Evolutionary conservation across 2,797 vertebrate species (phyloP).

Genomic region (Vespertilio murinus): DNA sequence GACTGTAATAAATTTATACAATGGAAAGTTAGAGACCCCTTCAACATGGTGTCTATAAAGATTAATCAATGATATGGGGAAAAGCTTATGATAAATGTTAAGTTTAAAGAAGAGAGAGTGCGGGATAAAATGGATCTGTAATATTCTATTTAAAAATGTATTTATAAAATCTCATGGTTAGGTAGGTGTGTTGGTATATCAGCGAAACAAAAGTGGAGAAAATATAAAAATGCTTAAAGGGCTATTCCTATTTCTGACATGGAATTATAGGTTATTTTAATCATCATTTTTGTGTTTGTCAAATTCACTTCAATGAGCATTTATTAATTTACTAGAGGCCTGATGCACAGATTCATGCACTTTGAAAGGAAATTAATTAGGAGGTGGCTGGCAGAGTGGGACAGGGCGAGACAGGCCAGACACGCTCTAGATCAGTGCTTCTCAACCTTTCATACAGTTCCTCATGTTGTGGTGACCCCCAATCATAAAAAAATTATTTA

Average conservation of each 20-base stretch:
- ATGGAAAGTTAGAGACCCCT: neutral
- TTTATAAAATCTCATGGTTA: neutral
- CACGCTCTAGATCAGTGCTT: too few relatives aligned
- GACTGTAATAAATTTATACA: neutral
- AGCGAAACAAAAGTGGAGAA: neutral
- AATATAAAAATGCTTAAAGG: neutral
- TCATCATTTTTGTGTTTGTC: neutral
- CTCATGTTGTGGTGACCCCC: too few relatives aligned
- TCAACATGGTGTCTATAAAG: neutral
- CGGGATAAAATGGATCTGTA: neutral
- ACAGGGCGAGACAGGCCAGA: too few relatives aligned
- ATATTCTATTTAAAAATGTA: neutral
- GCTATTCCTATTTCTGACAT: conserved; percentile 14
- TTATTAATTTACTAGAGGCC: neutral
- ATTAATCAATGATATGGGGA: neutral
- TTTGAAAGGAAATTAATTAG: too few relatives aligned
- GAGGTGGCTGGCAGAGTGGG: too few relatives aligned
- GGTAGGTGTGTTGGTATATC: neutral
- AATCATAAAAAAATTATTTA: too few relatives aligned
- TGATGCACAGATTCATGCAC: too few relatives aligned
- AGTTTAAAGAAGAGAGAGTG: neutral
- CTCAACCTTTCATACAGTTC: too few relatives aligned
- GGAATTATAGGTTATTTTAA: neutral
- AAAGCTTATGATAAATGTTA: conserved; percentile 1
- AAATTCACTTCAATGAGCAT: neutral